Base-by-base conservation (phyloP, 2,113 vertebrate species). In the Dipodomys spectabilis region DNA sequence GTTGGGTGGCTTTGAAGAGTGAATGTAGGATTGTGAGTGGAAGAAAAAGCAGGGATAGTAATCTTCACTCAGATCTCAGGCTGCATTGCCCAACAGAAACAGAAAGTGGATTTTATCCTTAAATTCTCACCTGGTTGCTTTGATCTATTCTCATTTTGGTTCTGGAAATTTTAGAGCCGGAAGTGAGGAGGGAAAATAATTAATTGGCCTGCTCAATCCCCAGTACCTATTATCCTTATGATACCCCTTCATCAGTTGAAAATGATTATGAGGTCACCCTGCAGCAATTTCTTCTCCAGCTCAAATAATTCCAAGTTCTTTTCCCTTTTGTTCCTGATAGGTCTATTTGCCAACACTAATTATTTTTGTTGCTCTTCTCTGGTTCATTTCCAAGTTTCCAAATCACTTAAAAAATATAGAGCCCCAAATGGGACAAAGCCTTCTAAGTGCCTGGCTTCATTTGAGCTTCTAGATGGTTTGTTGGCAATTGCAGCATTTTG, bases 231-330 rank as follows among this genome's bases (percentile, higher is more conserved):
- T 95, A 91, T 96, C 90, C 85, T 96, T 90, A 93, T 57, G 86
- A 86, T 86, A 80, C 74, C 53, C 30, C 79, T 95, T 90, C 67
- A 82, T 88, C 74, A 15, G 18, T 88, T 84, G 53, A 90, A 92
- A 95, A 94, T 93, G 78, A 88, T 94, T 92, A 85, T 96, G 95
- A 95, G 82, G 92, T 96, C 94, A 97, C 95, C 94, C 88, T 95
- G 90, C 82, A 95, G 94, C 90, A 93, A 90, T 94, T 91, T 95
- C 44, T 94, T 87, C 79, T 87, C 86, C 86, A 84, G 79, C 67
- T 93, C 94, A 93, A 95, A 77, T 85, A 94, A 93, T 95, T 95
- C 90, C 92, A 81, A 97, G 82, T 86, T 93, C 65, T 93, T 93
- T 95, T 94, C 57, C n/a, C 82, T 95, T 95, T 95, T 95, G 85